Percentiles rank a stretch among this genome's conserved stretches.
These are phyloP conservation scores for Eurypyga helias DNA, from an alignment of 2,113 vertebrate genomes.

Conservation along the genomic window DNA sequence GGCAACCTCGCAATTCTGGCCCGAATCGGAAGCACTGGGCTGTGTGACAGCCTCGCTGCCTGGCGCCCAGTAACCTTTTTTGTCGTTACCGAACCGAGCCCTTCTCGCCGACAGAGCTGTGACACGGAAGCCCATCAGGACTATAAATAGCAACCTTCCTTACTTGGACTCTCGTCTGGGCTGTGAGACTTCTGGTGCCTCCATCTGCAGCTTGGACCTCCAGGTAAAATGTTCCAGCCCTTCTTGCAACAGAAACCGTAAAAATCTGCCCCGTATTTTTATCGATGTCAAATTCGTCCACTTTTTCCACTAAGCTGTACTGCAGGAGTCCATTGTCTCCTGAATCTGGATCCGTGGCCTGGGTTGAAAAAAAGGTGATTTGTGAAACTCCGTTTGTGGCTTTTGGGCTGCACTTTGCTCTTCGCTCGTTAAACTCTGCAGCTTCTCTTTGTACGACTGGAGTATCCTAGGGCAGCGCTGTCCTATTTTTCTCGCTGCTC, in stretches of 20 bases:
- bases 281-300: slow-evolving; percentile 66
- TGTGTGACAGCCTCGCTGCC: too few species aligned
- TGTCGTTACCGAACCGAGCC: neutral
- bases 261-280: slow-evolving; percentile 75
- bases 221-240: neutral
- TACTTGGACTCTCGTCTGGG: slow-evolving; percentile 66
- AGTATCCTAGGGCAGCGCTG: neutral
- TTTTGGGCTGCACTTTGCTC: neutral
- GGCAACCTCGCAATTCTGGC: neutral
- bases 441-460: neutral
- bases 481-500: neutral
- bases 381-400: neutral
- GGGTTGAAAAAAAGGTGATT: neutral
- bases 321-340: slow-evolving; percentile 54
- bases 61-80: neutral
- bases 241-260: slow-evolving; percentile 64
- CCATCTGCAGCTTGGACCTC: slow-evolving; percentile 73
- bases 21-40: neutral
- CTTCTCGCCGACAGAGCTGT: neutral
- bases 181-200: slow-evolving; percentile 31
- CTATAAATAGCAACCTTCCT: neutral
- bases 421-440: neutral
- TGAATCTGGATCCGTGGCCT: slow-evolving; percentile 79
- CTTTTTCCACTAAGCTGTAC: slow-evolving; percentile 69
- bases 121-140: neutral